Evolutionary conservation across 2,888 invertebrate genomes (phyloP).

Genomic region (Pristionchus exspectatus): DNA sequence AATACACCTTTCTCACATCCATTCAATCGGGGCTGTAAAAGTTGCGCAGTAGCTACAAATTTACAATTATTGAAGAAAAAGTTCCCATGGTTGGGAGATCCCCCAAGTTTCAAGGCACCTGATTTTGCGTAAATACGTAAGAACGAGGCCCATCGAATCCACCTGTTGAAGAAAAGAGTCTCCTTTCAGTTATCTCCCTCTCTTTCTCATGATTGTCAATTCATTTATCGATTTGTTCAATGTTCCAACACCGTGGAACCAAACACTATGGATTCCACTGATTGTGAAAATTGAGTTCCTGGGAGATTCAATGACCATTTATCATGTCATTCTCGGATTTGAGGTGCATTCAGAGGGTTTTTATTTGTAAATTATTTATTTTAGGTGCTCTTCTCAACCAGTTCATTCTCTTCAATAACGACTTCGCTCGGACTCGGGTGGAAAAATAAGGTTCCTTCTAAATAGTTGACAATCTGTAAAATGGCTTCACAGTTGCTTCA

Average conservation of each 20-base stretch:
- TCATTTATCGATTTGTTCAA: slow-evolving; percentile 44
- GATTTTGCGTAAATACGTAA: background rate
- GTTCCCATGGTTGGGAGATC: background rate
- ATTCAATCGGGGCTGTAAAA: background rate
- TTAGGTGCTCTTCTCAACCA: background rate
- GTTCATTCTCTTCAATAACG: background rate
- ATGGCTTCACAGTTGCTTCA: background rate
- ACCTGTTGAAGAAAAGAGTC: background rate
- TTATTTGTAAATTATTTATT: background rate
- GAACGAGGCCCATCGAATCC: background rate
- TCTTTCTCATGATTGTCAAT: background rate
- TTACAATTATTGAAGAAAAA: background rate
- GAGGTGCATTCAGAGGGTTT: background rate
- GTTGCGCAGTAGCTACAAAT: background rate
- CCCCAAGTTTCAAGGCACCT: background rate
- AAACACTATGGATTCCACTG: slow-evolving; percentile 6
- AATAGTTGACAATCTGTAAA: no score
- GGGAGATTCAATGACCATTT: background rate
- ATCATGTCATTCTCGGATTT: background rate
- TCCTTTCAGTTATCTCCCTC: background rate
- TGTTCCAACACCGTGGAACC: background rate
- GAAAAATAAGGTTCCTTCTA: background rate
- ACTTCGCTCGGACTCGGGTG: slow-evolving; percentile 10
- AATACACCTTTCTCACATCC: background rate
- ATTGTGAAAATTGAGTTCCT: slow-evolving; percentile 3